Percentiles rank a stretch among this genome's conserved stretches.
phyloP scores from a whole-genome alignment of 2,888 invertebrate genomes.

The Drosophila acutilabella region DNA sequence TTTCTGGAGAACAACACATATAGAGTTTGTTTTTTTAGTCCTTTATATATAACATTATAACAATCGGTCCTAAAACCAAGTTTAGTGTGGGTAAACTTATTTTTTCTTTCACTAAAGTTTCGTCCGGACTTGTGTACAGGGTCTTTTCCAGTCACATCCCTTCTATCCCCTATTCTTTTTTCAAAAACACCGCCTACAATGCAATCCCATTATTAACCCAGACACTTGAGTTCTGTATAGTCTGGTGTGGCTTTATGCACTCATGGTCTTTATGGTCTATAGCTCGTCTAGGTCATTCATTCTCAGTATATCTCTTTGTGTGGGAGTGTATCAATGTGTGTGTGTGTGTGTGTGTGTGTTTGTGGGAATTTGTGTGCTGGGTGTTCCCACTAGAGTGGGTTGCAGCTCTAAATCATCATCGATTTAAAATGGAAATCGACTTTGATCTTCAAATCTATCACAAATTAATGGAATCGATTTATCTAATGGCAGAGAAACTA shows the following conservation, averaged over 20 bases:
- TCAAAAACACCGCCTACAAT: slow-evolving; percentile 66
- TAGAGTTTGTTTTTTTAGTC: too few relatives aligned
- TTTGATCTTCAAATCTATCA: slow-evolving; percentile 20
- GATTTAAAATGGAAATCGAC: slow-evolving; percentile 30
- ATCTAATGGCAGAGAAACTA: slow-evolving; percentile 1
- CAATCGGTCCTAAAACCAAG: too few relatives aligned
- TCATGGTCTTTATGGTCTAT: slow-evolving; percentile 27
- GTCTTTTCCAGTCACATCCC: too few relatives aligned
- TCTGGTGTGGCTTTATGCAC: slow-evolving; percentile 36
- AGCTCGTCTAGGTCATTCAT: slow-evolving; percentile 18
- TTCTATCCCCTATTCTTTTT: not conserved
- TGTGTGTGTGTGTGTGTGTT: slow-evolving; percentile 10
- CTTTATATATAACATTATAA: too few relatives aligned
- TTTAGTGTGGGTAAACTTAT: too few relatives aligned
- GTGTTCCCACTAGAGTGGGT: slow-evolving; percentile 41
- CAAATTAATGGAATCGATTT: slow-evolving; percentile 12
- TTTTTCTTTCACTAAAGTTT: too few relatives aligned
- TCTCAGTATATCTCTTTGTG: slow-evolving; percentile 20
- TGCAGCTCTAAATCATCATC: slow-evolving; percentile 18
- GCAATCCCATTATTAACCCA: slow-evolving; percentile 67
- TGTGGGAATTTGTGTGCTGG: slow-evolving; percentile 41
- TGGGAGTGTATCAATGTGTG: slow-evolving; percentile 12
- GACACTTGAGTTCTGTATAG: slow-evolving; percentile 64
- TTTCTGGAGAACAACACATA: too few relatives aligned
- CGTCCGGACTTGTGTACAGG: too few relatives aligned